phyloP scores from a whole-genome alignment of 2,797 vertebrate genomes.

The Agapornis canus region DNA sequence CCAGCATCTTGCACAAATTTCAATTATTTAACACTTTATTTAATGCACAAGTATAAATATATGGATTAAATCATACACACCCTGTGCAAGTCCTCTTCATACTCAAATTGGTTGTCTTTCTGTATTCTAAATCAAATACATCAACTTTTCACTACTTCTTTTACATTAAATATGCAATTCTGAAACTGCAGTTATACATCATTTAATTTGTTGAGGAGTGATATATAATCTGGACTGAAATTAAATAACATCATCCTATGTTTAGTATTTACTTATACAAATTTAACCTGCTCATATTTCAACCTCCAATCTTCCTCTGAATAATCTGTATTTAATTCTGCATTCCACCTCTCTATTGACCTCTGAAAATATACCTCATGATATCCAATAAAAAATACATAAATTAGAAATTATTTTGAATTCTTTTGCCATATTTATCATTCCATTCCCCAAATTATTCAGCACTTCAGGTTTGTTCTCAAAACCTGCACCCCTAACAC shows the following conservation, averaged over 20 bases:
- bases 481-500: neutral
- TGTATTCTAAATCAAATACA: constrained; percentile 31
- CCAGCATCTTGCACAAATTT: neutral
- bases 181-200: constrained; percentile 51
- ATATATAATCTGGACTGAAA: constrained; percentile 57
- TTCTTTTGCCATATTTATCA: constrained; percentile 25
- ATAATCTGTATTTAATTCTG: constrained; percentile 68
- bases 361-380: constrained; percentile 57
- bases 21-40: neutral
- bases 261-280: constrained; percentile 71
- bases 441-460: constrained; percentile 12
- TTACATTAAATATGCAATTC: constrained; percentile 33
- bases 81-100: neutral
- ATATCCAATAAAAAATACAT: constrained; percentile 58
- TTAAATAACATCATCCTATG: constrained; percentile 58
- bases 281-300: constrained; percentile 65
- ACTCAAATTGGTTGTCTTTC: neutral
- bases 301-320: constrained; percentile 39
- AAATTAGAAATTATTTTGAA: constrained; percentile 45
- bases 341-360: constrained; percentile 68
- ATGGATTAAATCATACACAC: neutral
- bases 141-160: constrained; percentile 27
- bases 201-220: constrained; percentile 55
- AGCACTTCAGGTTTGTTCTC: neutral
- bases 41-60: neutral